Conservation (phyloP, 1,140 invertebrate genomes). For the Platorchestia sp. region DNA sequence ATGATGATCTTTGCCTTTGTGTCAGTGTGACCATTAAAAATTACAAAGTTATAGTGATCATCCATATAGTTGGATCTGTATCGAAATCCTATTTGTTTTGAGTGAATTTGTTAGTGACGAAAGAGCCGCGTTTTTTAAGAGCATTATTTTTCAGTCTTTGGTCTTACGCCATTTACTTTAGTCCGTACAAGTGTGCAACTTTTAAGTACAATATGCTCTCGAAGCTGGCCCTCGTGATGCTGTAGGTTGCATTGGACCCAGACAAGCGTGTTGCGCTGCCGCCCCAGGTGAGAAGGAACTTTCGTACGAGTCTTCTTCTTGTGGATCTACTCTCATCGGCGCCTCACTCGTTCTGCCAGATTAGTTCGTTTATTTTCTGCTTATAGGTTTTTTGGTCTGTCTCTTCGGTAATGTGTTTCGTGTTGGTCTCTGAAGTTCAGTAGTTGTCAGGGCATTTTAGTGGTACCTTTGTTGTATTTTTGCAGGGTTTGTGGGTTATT, state of each 20-base stretch:
- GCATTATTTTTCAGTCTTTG: not conserved
- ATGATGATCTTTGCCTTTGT: not conserved
- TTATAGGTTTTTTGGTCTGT: not conserved
- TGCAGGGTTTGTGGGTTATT: too few species aligned
- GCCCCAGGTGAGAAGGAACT: not conserved
- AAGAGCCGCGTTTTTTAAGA: not conserved
- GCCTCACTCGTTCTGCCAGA: not conserved
- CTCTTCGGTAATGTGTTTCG: not conserved
- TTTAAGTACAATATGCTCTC: not conserved
- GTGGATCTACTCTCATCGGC: not conserved
- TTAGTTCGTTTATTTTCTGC: not conserved
- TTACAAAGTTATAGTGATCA: not conserved
- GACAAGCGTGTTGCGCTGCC: not conserved
- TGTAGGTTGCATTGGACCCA: conserved; percentile 24
- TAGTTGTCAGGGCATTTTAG: too few species aligned
- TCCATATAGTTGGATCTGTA: not conserved
- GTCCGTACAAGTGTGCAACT: not conserved
- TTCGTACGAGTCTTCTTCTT: not conserved
- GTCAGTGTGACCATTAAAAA: not conserved
- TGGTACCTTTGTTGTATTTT: too few species aligned
- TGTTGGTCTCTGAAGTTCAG: not conserved
- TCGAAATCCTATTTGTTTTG: not conserved
- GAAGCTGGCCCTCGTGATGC: not conserved
- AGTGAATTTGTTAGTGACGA: conserved; percentile 4
- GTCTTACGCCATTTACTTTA: not conserved